These are phyloP conservation scores for Todiramphus chloris DNA, from an alignment of 2,113 vertebrate genomes.

Conservation along the genomic window DNA sequence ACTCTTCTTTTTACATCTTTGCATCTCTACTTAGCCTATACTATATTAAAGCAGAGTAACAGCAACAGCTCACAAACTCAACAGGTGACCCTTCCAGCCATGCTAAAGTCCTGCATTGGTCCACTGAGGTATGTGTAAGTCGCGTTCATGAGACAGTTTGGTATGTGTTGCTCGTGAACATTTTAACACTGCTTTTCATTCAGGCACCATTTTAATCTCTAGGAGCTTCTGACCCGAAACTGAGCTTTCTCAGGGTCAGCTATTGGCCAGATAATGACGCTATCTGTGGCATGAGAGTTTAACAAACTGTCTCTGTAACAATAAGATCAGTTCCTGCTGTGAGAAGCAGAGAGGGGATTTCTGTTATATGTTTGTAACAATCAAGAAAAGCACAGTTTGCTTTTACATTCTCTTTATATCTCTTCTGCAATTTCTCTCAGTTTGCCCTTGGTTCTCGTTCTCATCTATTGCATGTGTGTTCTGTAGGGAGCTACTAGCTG, in stretches of 20 bases:
- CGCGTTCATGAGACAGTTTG: neutral
- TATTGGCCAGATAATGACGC: neutral
- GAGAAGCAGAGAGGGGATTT: neutral
- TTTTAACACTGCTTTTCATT: neutral
- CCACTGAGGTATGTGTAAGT: neutral
- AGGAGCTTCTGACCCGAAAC: neutral
- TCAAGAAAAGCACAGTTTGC: neutral
- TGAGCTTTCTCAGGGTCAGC: neutral
- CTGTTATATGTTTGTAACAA: neutral
- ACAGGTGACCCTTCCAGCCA: neutral
- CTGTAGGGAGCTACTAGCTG: neutral
- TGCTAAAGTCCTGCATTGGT: neutral
- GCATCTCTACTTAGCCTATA: neutral
- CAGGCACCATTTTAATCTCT: neutral
- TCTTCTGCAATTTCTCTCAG: neutral
- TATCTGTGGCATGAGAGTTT: rapidly evolving
- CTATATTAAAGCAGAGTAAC: neutral
- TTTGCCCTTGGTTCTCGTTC: neutral
- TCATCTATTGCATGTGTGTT: rapidly evolving
- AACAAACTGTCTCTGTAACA: neutral
- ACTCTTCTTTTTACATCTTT: neutral
- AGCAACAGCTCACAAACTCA: neutral
- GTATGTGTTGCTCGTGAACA: neutral
- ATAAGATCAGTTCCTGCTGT: neutral
- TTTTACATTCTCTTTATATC: neutral